These are phyloP conservation scores for Myiagra hebetior DNA, from an alignment of 2,113 vertebrate genomes.

Conservation along the genomic window DNA sequence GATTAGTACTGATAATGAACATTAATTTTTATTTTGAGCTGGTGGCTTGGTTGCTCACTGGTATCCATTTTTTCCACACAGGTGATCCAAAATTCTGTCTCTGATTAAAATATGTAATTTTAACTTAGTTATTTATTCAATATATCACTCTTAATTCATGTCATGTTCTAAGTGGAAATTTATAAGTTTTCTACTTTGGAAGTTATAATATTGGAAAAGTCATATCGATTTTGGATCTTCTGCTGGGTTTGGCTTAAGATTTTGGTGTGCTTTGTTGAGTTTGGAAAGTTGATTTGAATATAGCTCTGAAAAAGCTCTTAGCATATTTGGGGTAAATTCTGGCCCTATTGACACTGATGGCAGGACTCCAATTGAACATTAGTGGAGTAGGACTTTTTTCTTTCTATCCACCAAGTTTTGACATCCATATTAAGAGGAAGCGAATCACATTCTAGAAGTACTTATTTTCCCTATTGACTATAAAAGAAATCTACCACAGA, in stretches of 20 bases:
- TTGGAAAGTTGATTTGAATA: constrained; percentile 19
- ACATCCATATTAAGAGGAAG: constrained; percentile 15
- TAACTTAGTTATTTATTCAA: constrained; percentile 43
- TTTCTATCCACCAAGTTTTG: neutral
- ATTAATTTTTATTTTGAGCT: constrained; percentile 16
- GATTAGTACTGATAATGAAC: neutral
- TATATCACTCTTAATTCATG: constrained; percentile 29
- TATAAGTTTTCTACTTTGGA: constrained; percentile 36
- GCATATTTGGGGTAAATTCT: constrained; percentile 3
- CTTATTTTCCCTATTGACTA: neutral
- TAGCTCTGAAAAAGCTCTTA: constrained; percentile 6
- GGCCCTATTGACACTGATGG: neutral
- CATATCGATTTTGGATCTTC: constrained; percentile 48
- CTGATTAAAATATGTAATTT: constrained; percentile 43
- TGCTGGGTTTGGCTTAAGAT: neutral
- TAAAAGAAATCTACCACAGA: neutral
- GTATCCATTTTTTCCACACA: constrained; percentile 15
- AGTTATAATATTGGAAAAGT: constrained; percentile 48
- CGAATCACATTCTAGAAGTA: neutral
- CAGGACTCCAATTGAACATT: neutral
- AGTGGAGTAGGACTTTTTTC: neutral
- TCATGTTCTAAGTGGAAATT: constrained; percentile 40
- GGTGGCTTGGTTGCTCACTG: neutral
- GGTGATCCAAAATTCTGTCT: constrained; percentile 45
- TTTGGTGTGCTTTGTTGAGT: neutral